These are phyloP conservation scores for Henicopernis longicauda DNA, from an alignment of 2,113 vertebrate species.

Conservation along the genomic window DNA sequence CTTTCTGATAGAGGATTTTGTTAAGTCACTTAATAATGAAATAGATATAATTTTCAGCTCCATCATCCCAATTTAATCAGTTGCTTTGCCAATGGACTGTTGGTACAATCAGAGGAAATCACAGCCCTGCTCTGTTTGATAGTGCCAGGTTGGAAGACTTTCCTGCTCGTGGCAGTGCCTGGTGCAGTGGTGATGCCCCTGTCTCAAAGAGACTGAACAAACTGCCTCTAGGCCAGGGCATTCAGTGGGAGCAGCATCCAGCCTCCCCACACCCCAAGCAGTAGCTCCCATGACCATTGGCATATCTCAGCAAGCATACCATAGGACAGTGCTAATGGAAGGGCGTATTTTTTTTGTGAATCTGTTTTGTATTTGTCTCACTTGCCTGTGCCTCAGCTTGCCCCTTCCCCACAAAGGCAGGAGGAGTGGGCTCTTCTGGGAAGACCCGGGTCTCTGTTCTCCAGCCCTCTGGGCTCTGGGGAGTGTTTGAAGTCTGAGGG, in stretches of 20 bases:
- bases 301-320: neutral
- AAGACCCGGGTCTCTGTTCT: rapidly evolving
- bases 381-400: neutral
- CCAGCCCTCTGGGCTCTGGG: neutral
- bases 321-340: neutral
- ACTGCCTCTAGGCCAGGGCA: neutral
- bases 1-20: neutral
- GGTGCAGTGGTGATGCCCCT: neutral
- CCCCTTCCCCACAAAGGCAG: neutral
- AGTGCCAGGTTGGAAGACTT: neutral
- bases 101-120: neutral
- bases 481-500: neutral
- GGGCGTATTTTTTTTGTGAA: neutral
- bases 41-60: slow-evolving; percentile 9
- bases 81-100: neutral
- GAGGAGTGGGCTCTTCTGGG: neutral
- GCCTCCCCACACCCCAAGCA: rapidly evolving
- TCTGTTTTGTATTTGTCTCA: neutral
- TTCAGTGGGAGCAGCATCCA: neutral
- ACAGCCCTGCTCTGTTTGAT: neutral
- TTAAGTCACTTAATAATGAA: slow-evolving; percentile 2
- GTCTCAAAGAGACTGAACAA: neutral
- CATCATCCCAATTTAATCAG: slow-evolving; percentile 28
- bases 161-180: neutral
- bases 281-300: neutral